Evolutionary conservation across 2,888 invertebrate species (phyloP), one percentile per base, ranked within the genome.

Genomic region (Unio pictorum): DNA sequence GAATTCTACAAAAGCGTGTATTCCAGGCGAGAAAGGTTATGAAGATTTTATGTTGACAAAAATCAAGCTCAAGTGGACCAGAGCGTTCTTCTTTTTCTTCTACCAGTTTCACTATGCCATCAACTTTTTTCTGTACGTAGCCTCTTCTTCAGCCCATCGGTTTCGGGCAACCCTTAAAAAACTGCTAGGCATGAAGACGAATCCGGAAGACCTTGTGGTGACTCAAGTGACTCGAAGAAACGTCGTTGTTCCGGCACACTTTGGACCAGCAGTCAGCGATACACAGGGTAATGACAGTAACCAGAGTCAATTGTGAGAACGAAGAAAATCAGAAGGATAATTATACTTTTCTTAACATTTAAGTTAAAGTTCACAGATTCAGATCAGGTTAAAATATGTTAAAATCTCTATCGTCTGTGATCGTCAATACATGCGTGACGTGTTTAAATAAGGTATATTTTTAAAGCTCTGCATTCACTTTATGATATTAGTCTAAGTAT

Each of bases 31-130:
- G 28, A 68, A 72, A 2, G 73, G 57, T 11, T 83, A 82, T 67
- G 59, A 74, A 18, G 11, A 72, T 17, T 81, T 74, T 70, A 78
- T 76, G 75, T 70, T 65, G 17, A 80, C 75, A 0, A 82, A 81
- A 67, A 78, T 81, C n/a, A 68, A 69, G 60, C 75, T 84, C 2
- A 84, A 84, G 70, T 82, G 82, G 81, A 67, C 81, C 4, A 62
- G 84, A 34, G 81, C 82, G 1, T 81, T 83, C 69, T 83, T 80
- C 66, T 84, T 84, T 73, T 83, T 81, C 68, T 84, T 84, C 64
- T 84, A 83, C 60, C 84, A 84, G 64, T 69, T 84, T 11, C 82
- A 84, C 30, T 84, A 81, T 64, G 81, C 81, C 11, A 78, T 83
- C 18, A 84, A 84, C 69, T 83, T 84, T 66, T 82, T 82, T 60